A percentile compares a stretch with the other conserved stretches of the same genome.
Evolutionary conservation across 2,888 invertebrate species (phyloP).

Genomic region (Marronus borbonicus): DNA sequence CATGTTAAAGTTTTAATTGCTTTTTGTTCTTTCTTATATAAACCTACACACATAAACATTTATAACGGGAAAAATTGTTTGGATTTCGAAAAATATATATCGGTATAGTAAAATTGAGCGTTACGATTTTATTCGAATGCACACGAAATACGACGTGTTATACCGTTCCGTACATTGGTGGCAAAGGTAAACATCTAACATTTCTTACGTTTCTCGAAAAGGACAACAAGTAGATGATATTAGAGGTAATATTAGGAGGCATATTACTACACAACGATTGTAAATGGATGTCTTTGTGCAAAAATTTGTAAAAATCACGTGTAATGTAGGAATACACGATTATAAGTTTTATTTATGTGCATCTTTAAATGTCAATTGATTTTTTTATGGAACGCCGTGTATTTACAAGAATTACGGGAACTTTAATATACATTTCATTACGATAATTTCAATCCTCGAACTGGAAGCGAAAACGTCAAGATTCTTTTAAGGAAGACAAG

Average conservation of each 20-base stretch:
- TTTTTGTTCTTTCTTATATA: not conserved
- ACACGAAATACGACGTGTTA: too few relatives aligned
- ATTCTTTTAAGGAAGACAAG: not conserved
- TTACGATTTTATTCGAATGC: not conserved
- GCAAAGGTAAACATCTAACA: not conserved
- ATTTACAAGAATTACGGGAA: not conserved
- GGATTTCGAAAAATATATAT: constrained; percentile 13
- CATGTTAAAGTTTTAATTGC: too few relatives aligned
- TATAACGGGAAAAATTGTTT: constrained; percentile 1
- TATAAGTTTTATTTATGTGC: not conserved
- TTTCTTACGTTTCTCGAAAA: not conserved
- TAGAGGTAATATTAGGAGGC: too few relatives aligned
- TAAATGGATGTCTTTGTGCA: not conserved
- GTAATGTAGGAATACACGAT: not conserved
- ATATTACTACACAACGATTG: too few relatives aligned
- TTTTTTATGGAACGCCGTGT: not conserved
- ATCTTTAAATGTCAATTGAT: not conserved
- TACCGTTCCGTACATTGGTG: not conserved
- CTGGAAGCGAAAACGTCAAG: too few relatives aligned
- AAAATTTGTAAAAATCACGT: constrained; percentile 12
- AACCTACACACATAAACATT: not conserved
- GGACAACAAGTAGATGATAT: not conserved
- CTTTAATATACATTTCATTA: too few relatives aligned
- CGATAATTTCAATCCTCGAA: too few relatives aligned
- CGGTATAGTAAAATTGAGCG: constrained; percentile 14